Evolutionary conservation across 2,797 vertebrate genomes (phyloP).

Genomic region (Xiphophorus birchmanni): DNA sequence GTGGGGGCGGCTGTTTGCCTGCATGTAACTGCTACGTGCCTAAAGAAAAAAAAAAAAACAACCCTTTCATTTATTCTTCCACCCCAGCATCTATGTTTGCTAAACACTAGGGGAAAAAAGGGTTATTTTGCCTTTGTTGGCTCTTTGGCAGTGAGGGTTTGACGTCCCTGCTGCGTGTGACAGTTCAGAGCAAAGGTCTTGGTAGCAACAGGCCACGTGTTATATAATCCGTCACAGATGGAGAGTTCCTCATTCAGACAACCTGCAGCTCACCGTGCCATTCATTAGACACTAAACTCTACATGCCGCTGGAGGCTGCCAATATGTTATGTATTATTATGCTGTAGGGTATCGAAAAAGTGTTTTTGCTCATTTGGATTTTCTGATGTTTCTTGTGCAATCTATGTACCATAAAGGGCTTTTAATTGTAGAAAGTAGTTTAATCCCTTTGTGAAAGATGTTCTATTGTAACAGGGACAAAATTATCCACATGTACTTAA

Average conservation of each 20-base stretch:
- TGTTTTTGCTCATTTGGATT: neutral
- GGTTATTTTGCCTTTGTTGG: slow-evolving; percentile 21
- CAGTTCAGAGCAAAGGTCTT: slow-evolving; percentile 56
- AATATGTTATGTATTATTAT: neutral
- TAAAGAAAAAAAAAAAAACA: neutral
- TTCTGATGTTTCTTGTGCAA: neutral
- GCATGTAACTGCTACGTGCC: slow-evolving; percentile 8
- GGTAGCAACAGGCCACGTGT: slow-evolving; percentile 59
- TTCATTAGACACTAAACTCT: slow-evolving; percentile 40
- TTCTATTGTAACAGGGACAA: neutral
- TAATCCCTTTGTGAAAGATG: neutral
- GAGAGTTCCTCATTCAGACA: slow-evolving; percentile 54
- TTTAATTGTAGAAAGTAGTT: neutral
- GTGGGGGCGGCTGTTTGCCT: slow-evolving; percentile 37
- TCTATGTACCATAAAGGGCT: neutral
- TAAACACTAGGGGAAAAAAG: slow-evolving; percentile 10
- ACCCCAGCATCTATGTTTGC: neutral
- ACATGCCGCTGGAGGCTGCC: too few species aligned
- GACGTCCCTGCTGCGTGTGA: slow-evolving; percentile 59
- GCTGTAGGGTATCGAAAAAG: neutral
- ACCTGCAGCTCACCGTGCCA: slow-evolving; percentile 27
- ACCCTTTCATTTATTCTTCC: slow-evolving; percentile 3
- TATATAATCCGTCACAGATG: slow-evolving; percentile 64
- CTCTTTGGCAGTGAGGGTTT: slow-evolving; percentile 42
- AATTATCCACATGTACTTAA: slow-evolving; percentile 7